These are phyloP conservation scores for Dreissena polymorpha DNA, from an alignment of 1,140 invertebrate genomes.

Conservation along the genomic window DNA sequence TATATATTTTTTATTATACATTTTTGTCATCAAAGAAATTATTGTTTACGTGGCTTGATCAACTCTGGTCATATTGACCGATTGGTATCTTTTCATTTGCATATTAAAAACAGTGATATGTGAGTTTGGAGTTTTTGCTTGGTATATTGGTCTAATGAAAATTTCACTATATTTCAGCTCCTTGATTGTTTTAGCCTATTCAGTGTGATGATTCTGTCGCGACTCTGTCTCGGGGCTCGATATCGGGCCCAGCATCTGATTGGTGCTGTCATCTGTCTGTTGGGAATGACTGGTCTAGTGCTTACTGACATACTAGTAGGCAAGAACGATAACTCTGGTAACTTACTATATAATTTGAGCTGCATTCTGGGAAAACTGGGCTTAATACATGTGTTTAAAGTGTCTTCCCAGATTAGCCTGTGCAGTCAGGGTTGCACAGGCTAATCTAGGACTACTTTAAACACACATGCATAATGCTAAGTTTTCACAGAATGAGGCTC, in stretches of 20 bases:
- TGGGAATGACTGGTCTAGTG: slow-evolving; percentile 91
- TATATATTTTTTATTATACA: no score
- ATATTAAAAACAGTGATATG: not conserved
- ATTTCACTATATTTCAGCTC: slow-evolving; percentile 83
- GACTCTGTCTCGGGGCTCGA: slow-evolving; percentile 85
- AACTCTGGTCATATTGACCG: no score
- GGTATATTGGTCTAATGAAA: not conserved
- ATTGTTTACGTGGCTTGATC: no score
- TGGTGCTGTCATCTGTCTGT: slow-evolving; percentile 89
- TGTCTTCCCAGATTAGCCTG: no score
- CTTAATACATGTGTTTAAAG: no score
- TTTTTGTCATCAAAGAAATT: no score
- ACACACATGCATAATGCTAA: no score
- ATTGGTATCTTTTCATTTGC: no score
- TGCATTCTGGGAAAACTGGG: no score
- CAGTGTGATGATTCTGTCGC: slow-evolving; percentile 88
- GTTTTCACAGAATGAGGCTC: no score
- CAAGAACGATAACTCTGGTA: slow-evolving; percentile 57
- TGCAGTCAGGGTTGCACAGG: no score
- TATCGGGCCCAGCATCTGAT: slow-evolving; percentile 88
- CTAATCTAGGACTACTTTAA: no score
- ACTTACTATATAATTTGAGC: not conserved
- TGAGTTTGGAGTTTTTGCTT: not conserved
- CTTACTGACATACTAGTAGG: slow-evolving; percentile 86
- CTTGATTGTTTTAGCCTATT: slow-evolving; percentile 93